Base-by-base conservation (phyloP, 2,888 invertebrate species). In the Drosophila percnosoma region DNA sequence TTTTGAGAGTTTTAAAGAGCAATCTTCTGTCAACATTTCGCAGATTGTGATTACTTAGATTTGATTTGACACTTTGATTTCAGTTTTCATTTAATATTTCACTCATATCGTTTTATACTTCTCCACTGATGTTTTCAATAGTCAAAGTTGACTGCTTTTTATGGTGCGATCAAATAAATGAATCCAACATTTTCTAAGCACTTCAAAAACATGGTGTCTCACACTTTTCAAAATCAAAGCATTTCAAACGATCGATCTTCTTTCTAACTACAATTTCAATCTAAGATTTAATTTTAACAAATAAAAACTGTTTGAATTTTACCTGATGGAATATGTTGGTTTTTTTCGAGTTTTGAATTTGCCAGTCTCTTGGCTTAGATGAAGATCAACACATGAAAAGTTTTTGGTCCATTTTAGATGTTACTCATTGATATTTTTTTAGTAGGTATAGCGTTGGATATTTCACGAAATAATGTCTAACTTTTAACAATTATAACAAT, bases 401-500 rank as follows among this genome's bases (percentile, higher is more conserved):
- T 24, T 21, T 60, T 34, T 57, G 42, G 42, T 57, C 24, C 51
- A 29, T 64, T 52, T 52, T 31, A 60, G 60, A 29, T 31, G 54
- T 36, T 62, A 62, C 42, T 40, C 27, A 58, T 59, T 48, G 31
- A 69, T 77, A 73, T 73, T 48, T 18, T 18, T 58, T 55, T 13
- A n/a, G 31, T 57, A 62, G 55, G 52, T 54, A 62, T 53, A 38
- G 24, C 33, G 3, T 55, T 60, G 60, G 24, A 29, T 60, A 73
- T 76, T 67, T 36, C 67, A 57, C 54, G 60, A 53, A 70, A 75
- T 60, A 72, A 71, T 71, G 51, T 59, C 62, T 67, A 82, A 76
- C 66, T 78, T 73, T 80, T 66, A 81, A 73, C 80, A 79, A 72
- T 67, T 71, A 58, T 78, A 82, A 86, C 81, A 80, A 75, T 64